Conservation (phyloP, 2,888 invertebrate genomes). For the Latheticus oryzae region DNA sequence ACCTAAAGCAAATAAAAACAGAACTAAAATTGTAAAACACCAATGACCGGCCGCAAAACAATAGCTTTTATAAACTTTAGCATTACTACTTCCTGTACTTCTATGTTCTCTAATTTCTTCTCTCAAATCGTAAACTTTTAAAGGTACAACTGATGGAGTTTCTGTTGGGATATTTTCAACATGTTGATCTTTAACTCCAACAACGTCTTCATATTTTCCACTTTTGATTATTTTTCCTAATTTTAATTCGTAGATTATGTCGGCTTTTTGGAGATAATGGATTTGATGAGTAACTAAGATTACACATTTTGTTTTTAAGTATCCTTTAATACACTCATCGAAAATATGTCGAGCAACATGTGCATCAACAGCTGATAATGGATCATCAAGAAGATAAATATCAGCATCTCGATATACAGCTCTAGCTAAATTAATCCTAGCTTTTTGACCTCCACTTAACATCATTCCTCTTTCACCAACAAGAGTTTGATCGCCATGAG, state of each 20-base stretch:
- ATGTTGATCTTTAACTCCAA: neutral
- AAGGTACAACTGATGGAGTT: neutral
- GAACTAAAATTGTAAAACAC: neutral
- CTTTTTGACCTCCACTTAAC: slow-evolving; percentile 26
- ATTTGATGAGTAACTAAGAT: slow-evolving; percentile 17
- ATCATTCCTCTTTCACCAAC: slow-evolving; percentile 23
- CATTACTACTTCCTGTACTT: neutral
- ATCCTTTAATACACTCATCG: slow-evolving; percentile 9
- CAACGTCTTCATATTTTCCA: neutral
- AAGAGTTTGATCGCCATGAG: slow-evolving; percentile 10
- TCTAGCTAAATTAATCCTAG: slow-evolving; percentile 22
- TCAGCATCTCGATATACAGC: slow-evolving; percentile 12
- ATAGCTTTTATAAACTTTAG: slow-evolving; percentile 5
- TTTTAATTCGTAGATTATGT: slow-evolving; percentile 2
- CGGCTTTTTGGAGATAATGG: slow-evolving; percentile 6
- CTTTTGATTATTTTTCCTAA: neutral
- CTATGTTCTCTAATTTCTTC: slow-evolving; percentile 15
- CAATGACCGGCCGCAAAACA: neutral
- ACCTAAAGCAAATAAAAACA: slow-evolving; percentile 1
- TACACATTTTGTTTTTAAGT: slow-evolving; percentile 6
- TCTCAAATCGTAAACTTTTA: neutral
- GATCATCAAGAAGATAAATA: slow-evolving; percentile 22
- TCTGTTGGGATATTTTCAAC: neutral
- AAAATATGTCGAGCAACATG: slow-evolving; percentile 14
- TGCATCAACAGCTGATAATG: slow-evolving; percentile 11